Conservation (phyloP, 2,888 invertebrate species). For the Drosophila buzzatii region DNA sequence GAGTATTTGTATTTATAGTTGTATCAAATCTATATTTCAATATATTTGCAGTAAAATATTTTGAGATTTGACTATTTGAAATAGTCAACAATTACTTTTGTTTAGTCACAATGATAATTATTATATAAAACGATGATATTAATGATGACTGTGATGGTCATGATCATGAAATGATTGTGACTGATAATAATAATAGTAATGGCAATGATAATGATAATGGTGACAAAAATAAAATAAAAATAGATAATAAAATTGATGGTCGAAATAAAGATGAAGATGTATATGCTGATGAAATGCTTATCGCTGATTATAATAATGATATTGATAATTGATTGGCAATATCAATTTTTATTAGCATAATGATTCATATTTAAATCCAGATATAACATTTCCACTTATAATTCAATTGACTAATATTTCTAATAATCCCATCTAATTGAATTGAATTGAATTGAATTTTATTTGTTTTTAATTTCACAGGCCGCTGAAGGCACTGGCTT, state of each 20-base stretch:
- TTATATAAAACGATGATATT: too few relatives aligned
- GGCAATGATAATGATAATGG: neutral
- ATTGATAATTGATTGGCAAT: too few relatives aligned
- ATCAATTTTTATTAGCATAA: too few relatives aligned
- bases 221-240: neutral
- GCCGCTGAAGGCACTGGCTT: slow-evolving; percentile 98
- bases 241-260: neutral
- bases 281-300: neutral
- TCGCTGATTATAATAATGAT: neutral
- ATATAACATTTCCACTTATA: neutral
- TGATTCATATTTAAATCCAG: too few relatives aligned
- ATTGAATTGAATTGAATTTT: neutral
- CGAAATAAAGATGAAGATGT: neutral
- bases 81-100: too few relatives aligned
- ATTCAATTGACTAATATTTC: neutral
- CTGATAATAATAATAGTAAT: neutral
- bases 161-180: too few relatives aligned
- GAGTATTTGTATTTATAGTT: too few relatives aligned
- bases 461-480: slow-evolving; percentile 84
- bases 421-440: neutral
- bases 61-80: too few relatives aligned
- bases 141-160: too few relatives aligned
- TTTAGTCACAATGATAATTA: too few relatives aligned
- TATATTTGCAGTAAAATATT: too few relatives aligned
- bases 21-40: too few relatives aligned